Evolutionary conservation across 1,140 invertebrate species (phyloP).

Genomic region (Calliopsis andreniformis): DNA sequence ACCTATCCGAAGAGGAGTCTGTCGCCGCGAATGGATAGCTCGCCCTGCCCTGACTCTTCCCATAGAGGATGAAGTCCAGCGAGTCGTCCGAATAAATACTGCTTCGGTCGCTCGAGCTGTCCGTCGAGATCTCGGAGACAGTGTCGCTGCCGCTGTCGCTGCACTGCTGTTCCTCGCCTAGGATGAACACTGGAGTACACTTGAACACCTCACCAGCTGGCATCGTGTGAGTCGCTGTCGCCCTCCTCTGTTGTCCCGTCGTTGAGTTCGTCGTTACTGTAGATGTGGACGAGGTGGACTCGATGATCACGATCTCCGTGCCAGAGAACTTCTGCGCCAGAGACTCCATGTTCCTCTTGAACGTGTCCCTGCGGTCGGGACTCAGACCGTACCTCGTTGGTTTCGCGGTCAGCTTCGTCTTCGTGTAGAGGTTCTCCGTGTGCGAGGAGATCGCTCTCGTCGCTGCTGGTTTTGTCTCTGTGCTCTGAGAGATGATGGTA

Average conservation of each 20-base stretch:
- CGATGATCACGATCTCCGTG: constrained; percentile 76
- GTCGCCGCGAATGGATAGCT: constrained; percentile 76
- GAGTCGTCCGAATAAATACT: constrained; percentile 83
- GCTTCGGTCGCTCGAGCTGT: constrained; percentile 83
- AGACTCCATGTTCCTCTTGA: constrained; percentile 80
- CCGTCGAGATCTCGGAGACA: constrained; percentile 83
- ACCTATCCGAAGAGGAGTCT: constrained; percentile 68
- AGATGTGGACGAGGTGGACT: constrained; percentile 50
- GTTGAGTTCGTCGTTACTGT: background rate
- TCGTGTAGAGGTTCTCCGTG: constrained; percentile 62
- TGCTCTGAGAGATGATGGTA: constrained; percentile 11
- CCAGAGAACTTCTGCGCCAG: constrained; percentile 79
- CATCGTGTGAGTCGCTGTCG: constrained; percentile 80
- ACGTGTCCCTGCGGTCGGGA: constrained; percentile 78
- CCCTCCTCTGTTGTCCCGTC: constrained; percentile 67
- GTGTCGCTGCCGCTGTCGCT: constrained; percentile 82
- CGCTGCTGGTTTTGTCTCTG: constrained; percentile 25
- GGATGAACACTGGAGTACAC: constrained; percentile 81
- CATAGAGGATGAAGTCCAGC: constrained; percentile 79
- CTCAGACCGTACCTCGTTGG: constrained; percentile 75
- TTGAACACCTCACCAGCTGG: constrained; percentile 81
- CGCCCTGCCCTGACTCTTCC: constrained; percentile 75
- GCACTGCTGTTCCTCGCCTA: constrained; percentile 81
- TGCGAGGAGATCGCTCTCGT: constrained; percentile 54
- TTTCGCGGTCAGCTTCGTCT: constrained; percentile 48